A percentile compares a stretch with the other conserved stretches of the same genome.
Evolutionary conservation across 2,888 invertebrate genomes (phyloP).

Genomic region (Thera obeliscata): DNA sequence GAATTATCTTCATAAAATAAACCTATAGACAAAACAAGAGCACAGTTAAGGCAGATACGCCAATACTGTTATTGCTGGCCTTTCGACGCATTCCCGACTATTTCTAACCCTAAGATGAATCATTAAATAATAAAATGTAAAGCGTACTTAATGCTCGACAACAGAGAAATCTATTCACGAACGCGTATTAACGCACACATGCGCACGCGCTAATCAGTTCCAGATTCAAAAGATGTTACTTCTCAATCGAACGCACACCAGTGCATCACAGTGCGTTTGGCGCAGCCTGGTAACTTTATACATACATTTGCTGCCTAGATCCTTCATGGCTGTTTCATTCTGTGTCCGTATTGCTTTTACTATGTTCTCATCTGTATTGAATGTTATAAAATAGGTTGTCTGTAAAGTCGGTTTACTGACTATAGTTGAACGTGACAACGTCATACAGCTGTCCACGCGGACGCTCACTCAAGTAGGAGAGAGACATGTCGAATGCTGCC

Average conservation of each 20-base stretch:
- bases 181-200: slow-evolving; percentile 73
- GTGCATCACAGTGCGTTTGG: slow-evolving; percentile 9
- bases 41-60: slow-evolving; percentile 74
- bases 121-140: slow-evolving; percentile 84
- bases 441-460: too few species aligned
- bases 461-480: too few species aligned
- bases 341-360: too few species aligned
- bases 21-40: not conserved
- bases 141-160: slow-evolving; percentile 82
- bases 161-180: slow-evolving; percentile 74
- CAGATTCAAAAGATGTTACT: slow-evolving; percentile 73
- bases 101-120: slow-evolving; percentile 84
- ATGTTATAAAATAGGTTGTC: too few species aligned
- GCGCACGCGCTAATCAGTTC: slow-evolving; percentile 76
- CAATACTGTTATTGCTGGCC: slow-evolving; percentile 83
- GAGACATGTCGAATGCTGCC: too few species aligned
- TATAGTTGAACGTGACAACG: too few species aligned
- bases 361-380: too few species aligned
- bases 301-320: not conserved
- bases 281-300: slow-evolving; percentile 1
- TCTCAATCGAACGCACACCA: slow-evolving; percentile 66
- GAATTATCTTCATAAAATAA: too few species aligned
- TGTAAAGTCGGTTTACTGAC: too few species aligned
- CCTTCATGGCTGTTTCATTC: too few species aligned
- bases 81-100: slow-evolving; percentile 82